Conservation (phyloP, 64 coral and sea anemone species). For the Stylophora pistillata region DNA sequence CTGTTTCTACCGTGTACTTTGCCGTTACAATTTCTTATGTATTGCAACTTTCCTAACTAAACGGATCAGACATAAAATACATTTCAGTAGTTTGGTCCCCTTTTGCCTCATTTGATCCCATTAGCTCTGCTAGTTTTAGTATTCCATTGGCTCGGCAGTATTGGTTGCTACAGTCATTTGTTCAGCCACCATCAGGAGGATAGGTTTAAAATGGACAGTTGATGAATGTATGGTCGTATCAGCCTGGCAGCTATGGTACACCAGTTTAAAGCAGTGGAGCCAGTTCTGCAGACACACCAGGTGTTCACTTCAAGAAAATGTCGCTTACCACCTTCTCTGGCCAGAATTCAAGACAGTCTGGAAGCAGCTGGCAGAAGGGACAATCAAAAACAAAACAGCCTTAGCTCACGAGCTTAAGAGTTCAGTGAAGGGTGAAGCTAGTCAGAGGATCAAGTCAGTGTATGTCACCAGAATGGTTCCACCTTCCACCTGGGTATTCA, state of each 20-base stretch:
- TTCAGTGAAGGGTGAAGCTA: conserved; percentile 71
- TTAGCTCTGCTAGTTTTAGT: conserved; percentile 2
- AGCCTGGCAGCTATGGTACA: background rate
- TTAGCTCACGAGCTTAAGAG: conserved; percentile 81
- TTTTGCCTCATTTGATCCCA: conserved; percentile 21
- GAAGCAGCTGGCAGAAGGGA: conserved; percentile 65
- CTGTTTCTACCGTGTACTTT: too few relatives aligned
- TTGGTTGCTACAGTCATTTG: background rate
- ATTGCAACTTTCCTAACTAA: too few relatives aligned
- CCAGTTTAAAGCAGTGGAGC: conserved; percentile 6
- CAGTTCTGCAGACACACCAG: background rate
- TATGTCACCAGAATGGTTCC: conserved; percentile 75
- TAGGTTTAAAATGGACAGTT: conserved; percentile 10
- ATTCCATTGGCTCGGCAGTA: background rate
- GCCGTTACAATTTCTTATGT: too few relatives aligned
- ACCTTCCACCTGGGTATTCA: conserved; percentile 75
- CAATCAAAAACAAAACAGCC: conserved; percentile 57
- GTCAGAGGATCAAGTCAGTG: conserved; percentile 71
- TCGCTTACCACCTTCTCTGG: conserved; percentile 70
- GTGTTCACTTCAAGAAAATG: conserved; percentile 61
- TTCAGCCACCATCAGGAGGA: conserved; percentile 12
- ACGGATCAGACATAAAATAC: too few relatives aligned
- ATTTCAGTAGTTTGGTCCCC: too few relatives aligned
- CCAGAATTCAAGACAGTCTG: conserved; percentile 74
- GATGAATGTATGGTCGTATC: background rate